Conservation (phyloP, 2,113 vertebrate species). For the Odobenus rosmarus region DNA sequence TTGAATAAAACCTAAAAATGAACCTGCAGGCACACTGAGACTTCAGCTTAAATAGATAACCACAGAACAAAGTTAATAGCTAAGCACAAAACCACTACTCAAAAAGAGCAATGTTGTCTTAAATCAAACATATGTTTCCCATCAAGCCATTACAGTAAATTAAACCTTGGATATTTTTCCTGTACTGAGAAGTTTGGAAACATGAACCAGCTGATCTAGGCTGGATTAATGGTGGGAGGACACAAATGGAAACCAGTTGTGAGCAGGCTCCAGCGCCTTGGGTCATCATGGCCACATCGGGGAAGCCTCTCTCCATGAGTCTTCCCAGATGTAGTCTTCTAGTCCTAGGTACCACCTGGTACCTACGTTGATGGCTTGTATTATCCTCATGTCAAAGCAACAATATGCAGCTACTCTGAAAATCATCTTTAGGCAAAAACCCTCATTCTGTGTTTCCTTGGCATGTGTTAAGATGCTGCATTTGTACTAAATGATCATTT, state of each 20-base stretch:
- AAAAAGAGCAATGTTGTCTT: not conserved
- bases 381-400: not conserved
- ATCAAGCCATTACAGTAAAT: not conserved
- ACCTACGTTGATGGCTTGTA: not conserved
- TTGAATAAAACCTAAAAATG: not conserved
- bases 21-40: not conserved
- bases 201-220: not conserved
- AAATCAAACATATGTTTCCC: not conserved
- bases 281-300: no score
- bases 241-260: not conserved
- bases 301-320: not conserved
- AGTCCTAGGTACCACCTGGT: no score
- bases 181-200: not conserved
- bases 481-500: not conserved
- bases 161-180: not conserved
- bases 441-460: not conserved
- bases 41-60: not conserved
- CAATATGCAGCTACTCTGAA: not conserved
- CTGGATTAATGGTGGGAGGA: not conserved
- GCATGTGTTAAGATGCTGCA: not conserved
- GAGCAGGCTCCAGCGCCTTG: no score
- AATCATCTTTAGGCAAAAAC: not conserved
- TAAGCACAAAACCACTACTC: not conserved
- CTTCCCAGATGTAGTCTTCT: not conserved
- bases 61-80: not conserved